phyloP scores from a whole-genome alignment of 2,888 invertebrate genomes.

The Ophraella communa region DNA sequence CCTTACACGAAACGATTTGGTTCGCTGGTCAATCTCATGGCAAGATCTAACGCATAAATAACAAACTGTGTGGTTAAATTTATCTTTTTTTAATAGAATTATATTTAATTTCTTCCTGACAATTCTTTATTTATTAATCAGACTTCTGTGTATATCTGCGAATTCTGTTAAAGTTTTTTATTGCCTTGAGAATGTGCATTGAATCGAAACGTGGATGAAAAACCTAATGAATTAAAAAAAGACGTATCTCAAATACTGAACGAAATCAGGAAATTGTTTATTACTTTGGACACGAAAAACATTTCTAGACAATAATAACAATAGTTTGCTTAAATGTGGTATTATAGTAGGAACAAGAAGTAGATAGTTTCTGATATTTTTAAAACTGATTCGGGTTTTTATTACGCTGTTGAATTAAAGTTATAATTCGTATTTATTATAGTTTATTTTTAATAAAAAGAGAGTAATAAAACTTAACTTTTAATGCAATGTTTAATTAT shows the following conservation, averaged over 20 bases:
- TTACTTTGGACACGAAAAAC: neutral
- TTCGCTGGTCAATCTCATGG: conserved; percentile 1
- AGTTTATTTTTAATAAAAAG: no score
- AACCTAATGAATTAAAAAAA: neutral
- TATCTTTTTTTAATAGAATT: neutral
- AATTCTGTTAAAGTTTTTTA: neutral
- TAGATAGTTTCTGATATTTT: no score
- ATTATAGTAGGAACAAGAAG: no score
- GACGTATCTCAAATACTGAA: neutral
- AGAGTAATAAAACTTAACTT: no score
- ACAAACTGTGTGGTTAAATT: neutral
- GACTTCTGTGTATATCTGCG: neutral
- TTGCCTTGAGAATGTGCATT: conserved; percentile 1
- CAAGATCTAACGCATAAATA: neutral
- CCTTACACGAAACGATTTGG: neutral
- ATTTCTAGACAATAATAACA: neutral
- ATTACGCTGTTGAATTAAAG: no score
- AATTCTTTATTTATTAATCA: neutral
- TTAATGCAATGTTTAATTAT: no score
- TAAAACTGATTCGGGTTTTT: no score
- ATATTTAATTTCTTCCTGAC: neutral
- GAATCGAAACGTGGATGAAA: neutral
- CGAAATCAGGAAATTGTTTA: neutral
- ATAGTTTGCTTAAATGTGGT: no score
- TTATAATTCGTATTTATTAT: no score